Conservation (phyloP, 2,113 vertebrate species). For the Eonycteris spelaea region DNA sequence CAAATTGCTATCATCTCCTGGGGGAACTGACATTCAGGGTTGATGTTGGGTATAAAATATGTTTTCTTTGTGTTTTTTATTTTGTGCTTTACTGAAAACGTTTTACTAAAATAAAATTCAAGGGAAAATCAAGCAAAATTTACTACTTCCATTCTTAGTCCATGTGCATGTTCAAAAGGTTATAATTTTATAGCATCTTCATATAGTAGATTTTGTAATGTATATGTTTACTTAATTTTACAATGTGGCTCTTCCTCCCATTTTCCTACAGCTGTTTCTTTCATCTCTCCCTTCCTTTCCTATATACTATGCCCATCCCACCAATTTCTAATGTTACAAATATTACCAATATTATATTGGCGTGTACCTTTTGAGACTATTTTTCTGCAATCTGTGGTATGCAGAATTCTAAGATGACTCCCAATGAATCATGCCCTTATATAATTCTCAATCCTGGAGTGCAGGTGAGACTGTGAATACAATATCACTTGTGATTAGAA, state of each 20-base stretch:
- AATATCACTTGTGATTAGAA: background rate
- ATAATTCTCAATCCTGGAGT: background rate
- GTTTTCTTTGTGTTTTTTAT: background rate
- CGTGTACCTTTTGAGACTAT: background rate
- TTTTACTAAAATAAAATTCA: conserved; percentile 1
- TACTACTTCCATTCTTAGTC: background rate
- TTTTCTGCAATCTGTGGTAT: background rate
- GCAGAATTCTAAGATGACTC: background rate
- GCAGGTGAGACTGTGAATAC: background rate
- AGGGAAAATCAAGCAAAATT: background rate
- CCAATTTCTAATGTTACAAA: background rate
- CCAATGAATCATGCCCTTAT: background rate
- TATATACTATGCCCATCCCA: background rate
- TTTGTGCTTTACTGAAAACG: background rate
- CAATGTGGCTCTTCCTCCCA: background rate
- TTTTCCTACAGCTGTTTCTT: background rate
- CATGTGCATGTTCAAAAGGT: background rate
- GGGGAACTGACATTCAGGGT: background rate
- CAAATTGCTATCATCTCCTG: background rate
- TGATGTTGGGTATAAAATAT: background rate
- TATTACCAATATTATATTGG: background rate
- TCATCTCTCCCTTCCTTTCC: background rate
- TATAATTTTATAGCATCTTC: background rate
- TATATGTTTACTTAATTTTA: background rate
- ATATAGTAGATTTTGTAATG: background rate